Percentiles rank a stretch among this genome's conserved stretches.
These are phyloP conservation scores for Tetramorium parvispinum DNA, from an alignment of 1,140 invertebrate genomes.

Conservation along the genomic window DNA sequence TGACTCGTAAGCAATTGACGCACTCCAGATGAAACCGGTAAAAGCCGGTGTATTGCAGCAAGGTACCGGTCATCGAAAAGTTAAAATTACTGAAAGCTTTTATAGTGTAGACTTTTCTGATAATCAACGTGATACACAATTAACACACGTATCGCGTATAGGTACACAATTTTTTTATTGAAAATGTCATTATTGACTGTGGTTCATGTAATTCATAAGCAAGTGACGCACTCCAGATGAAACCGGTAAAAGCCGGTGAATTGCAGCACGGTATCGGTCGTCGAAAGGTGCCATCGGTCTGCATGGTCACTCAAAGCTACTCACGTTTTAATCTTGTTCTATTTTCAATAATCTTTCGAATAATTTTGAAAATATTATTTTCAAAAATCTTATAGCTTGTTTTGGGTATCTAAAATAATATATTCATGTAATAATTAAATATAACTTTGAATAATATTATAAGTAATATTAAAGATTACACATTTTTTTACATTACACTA, in stretches of 20 bases:
- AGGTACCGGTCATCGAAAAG: conserved; percentile 41
- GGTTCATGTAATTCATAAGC: conserved; percentile 21
- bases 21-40: conserved; percentile 64
- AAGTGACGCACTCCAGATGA: conserved; percentile 58
- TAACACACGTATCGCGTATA: not conserved
- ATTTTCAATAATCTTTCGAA: conserved; percentile 4
- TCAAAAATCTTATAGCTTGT: not conserved
- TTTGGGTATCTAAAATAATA: not conserved
- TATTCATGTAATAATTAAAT: too few species aligned
- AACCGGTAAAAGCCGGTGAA: conserved; percentile 65
- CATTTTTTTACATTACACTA: too few species aligned
- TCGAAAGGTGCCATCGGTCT: conserved; percentile 53
- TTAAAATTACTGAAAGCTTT: not conserved
- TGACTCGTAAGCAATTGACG: conserved; percentile 46
- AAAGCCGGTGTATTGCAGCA: conserved; percentile 57
- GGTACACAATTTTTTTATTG: conserved; percentile 36
- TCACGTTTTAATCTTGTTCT: not conserved
- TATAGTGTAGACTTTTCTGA: not conserved
- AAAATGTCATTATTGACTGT: conserved; percentile 15
- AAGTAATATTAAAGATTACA: not conserved
- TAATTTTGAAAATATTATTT: too few species aligned
- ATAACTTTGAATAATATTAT: not conserved
- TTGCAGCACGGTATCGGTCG: conserved; percentile 23
- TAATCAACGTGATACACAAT: not conserved
- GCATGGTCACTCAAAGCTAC: not conserved